phyloP scores from a whole-genome alignment of 2,888 invertebrate genomes.

The Drosophila diplacantha region DNA sequence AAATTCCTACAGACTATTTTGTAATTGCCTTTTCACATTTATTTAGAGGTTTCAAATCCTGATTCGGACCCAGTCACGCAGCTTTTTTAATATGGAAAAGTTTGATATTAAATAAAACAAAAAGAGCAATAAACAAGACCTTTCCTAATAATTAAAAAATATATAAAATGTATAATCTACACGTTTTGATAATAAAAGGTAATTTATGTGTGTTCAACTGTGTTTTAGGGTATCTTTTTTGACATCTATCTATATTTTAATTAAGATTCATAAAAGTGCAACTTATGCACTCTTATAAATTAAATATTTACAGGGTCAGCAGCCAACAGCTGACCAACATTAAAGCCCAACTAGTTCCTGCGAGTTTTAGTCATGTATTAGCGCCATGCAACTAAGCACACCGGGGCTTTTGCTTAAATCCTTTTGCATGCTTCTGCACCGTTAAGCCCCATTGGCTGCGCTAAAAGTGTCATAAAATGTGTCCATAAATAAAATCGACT shows the following conservation, averaged over 20 bases:
- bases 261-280: neutral
- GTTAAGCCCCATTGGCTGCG: conserved; percentile 36
- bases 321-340: neutral
- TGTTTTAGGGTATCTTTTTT: no score
- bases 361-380: neutral
- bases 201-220: neutral
- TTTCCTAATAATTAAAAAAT: neutral
- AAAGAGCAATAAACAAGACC: neutral
- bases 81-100: neutral
- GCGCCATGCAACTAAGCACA: conserved; percentile 8
- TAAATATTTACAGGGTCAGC: neutral
- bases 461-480: conserved; percentile 60
- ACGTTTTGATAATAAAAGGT: neutral
- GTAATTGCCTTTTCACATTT: conserved; percentile 18
- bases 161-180: neutral
- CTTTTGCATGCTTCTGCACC: conserved; percentile 48
- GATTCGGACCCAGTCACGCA: conserved; percentile 18
- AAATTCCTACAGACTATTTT: conserved; percentile 22
- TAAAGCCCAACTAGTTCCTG: conserved; percentile 7
- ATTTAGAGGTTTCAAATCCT: conserved; percentile 9
- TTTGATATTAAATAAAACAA: neutral
- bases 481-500: conserved; percentile 61
- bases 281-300: neutral
- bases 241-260: neutral
- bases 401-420: conserved; percentile 23